A percentile compares a stretch with the other conserved stretches of the same genome.
phyloP scores from a whole-genome alignment of 2,888 invertebrate genomes.

The Apotomis betuletana region DNA sequence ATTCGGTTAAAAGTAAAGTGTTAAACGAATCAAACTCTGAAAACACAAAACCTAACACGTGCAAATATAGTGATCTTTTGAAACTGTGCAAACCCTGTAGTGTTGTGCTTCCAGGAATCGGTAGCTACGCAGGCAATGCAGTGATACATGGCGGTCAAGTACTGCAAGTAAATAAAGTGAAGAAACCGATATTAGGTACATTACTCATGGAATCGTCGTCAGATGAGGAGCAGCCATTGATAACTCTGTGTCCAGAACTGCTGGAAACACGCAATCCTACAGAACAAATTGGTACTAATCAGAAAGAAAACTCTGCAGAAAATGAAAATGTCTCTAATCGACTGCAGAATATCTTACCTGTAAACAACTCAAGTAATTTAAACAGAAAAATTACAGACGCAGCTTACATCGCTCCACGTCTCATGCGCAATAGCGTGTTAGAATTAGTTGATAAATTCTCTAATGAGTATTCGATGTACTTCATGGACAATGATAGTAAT shows the following conservation, averaged over 20 bases:
- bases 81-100: constrained; percentile 33
- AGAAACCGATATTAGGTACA: not conserved
- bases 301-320: not conserved
- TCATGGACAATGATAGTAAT: constrained; percentile 10
- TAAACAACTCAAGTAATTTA: too few species aligned
- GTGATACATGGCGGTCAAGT: constrained; percentile 15
- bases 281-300: not conserved
- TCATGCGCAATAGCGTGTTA: constrained; percentile 14
- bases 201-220: constrained; percentile 3
- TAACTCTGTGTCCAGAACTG: constrained; percentile 7
- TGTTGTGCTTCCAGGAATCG: constrained; percentile 7
- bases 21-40: constrained; percentile 8
- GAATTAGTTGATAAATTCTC: constrained; percentile 23
- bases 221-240: constrained; percentile 25
- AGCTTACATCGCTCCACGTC: not conserved
- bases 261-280: not conserved
- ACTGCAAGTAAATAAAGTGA: constrained; percentile 9
- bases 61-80: constrained; percentile 24
- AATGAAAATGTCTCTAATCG: not conserved
- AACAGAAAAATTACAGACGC: not conserved
- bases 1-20: constrained; percentile 9
- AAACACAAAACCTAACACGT: not conserved
- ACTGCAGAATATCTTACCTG: too few species aligned
- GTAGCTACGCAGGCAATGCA: not conserved
- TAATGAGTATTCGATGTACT: constrained; percentile 5